These are phyloP conservation scores for Oryzias melastigma DNA, from an alignment of 2,113 vertebrate genomes.

Conservation along the genomic window DNA sequence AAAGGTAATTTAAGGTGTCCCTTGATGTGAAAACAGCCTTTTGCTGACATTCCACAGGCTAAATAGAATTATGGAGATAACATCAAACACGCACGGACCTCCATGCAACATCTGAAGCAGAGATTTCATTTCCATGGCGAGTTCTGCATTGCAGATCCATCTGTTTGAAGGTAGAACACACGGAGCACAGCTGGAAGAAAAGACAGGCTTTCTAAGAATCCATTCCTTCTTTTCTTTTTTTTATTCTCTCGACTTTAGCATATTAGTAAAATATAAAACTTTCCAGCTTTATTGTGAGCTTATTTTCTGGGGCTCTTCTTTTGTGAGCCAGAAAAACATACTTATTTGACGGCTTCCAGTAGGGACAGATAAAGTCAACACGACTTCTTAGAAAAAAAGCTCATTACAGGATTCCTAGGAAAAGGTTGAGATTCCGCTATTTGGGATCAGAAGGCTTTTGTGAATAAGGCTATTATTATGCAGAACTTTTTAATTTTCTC, in stretches of 20 bases:
- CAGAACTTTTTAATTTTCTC: conserved; percentile 4
- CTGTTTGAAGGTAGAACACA: no score
- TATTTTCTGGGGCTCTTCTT: neutral
- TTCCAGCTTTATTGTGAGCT: neutral
- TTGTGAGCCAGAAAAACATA: conserved; percentile 6
- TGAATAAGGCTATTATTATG: conserved; percentile 25
- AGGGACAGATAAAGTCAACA: conserved; percentile 46
- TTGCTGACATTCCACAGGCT: neutral
- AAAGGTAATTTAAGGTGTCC: neutral
- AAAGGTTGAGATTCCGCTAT: conserved; percentile 20
- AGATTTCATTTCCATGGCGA: no score
- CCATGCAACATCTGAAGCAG: no score
- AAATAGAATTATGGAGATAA: neutral
- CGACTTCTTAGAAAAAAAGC: conserved; percentile 42
- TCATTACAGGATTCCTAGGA: conserved; percentile 53
- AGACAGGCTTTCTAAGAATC: no score
- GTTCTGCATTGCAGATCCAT: no score
- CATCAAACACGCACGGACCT: neutral
- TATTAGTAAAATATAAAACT: neutral
- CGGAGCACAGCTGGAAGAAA: no score
- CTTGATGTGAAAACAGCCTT: neutral
- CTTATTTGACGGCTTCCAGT: conserved; percentile 29
- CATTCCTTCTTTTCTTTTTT: no score
- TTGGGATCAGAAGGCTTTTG: conserved; percentile 32
- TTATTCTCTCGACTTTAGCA: no score